Evolutionary conservation across 2,888 invertebrate genomes (phyloP).

Genomic region (Lepidonotus clava): DNA sequence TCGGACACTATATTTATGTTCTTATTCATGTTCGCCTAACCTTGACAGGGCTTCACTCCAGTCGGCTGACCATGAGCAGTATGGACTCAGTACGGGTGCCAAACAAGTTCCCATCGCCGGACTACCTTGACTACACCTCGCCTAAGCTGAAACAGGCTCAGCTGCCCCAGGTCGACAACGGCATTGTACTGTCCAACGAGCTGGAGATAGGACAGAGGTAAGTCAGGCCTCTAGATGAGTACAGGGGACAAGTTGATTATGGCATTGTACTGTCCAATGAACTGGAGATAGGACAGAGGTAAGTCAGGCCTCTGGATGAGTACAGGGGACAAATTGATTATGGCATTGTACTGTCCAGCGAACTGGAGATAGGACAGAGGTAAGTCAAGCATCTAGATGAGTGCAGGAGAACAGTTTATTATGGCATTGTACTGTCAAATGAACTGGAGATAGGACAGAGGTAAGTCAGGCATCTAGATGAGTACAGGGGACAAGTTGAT

Average conservation of each 20-base stretch:
- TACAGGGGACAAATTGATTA: slow-evolving; percentile 49
- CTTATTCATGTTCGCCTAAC: no score
- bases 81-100: slow-evolving; percentile 8
- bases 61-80: slow-evolving; percentile 54
- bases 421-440: slow-evolving; percentile 54
- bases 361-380: slow-evolving; percentile 63
- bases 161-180: slow-evolving; percentile 55
- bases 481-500: no score
- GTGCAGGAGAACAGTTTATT: slow-evolving; percentile 31
- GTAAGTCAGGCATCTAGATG: no score
- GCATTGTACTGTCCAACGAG: slow-evolving; percentile 49
- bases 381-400: no score
- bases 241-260: slow-evolving; percentile 48
- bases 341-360: slow-evolving; percentile 54
- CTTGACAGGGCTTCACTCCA: slow-evolving; percentile 55
- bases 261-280: slow-evolving; percentile 53
- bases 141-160: slow-evolving; percentile 3
- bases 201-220: slow-evolving; percentile 63
- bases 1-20: no score
- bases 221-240: no score
- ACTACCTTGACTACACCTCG: slow-evolving; percentile 57
- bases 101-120: slow-evolving; percentile 37
- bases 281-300: slow-evolving; percentile 63
- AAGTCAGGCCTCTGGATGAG: no score
- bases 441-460: slow-evolving; percentile 62